These are phyloP conservation scores for Apodemus speciosus DNA, from an alignment of 2,113 vertebrate genomes.

Conservation along the genomic window DNA sequence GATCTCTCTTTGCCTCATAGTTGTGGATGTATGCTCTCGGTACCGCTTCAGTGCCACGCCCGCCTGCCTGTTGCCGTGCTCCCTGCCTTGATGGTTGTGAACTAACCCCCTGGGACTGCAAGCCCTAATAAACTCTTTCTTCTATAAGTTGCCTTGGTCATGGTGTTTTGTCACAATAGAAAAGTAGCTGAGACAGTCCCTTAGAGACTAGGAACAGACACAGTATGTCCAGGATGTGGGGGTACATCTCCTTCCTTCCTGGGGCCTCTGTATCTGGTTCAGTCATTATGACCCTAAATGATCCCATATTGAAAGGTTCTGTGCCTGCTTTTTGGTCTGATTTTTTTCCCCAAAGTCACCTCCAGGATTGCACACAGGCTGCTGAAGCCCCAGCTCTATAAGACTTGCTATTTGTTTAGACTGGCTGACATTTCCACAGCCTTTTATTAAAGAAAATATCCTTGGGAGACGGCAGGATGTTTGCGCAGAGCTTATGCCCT, in stretches of 20 bases:
- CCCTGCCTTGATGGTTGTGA: neutral
- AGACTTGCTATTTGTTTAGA: constrained; percentile 84
- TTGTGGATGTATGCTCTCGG: neutral
- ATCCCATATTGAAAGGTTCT: neutral
- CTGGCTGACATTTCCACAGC: constrained; percentile 86
- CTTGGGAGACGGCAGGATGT: constrained; percentile 83
- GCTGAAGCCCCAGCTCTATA: constrained; percentile 32
- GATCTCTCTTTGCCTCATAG: neutral
- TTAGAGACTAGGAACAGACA: neutral
- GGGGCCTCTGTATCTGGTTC: neutral
- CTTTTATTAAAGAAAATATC: constrained; percentile 86
- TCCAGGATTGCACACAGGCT: neutral
- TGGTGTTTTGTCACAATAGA: neutral
- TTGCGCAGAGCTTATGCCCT: constrained; percentile 84
- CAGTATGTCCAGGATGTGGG: neutral
- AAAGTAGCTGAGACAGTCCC: neutral
- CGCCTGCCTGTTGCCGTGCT: neutral
- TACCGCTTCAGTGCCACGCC: no score
- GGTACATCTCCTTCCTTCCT: neutral
- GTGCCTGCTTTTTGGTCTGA: neutral
- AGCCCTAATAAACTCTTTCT: neutral
- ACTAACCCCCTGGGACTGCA: neutral
- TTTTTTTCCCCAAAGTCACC: constrained; percentile 26
- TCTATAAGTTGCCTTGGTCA: neutral
- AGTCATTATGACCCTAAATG: neutral